Evolutionary conservation across 2,888 invertebrate species (phyloP).

Genomic region (Nycteola revayana): DNA sequence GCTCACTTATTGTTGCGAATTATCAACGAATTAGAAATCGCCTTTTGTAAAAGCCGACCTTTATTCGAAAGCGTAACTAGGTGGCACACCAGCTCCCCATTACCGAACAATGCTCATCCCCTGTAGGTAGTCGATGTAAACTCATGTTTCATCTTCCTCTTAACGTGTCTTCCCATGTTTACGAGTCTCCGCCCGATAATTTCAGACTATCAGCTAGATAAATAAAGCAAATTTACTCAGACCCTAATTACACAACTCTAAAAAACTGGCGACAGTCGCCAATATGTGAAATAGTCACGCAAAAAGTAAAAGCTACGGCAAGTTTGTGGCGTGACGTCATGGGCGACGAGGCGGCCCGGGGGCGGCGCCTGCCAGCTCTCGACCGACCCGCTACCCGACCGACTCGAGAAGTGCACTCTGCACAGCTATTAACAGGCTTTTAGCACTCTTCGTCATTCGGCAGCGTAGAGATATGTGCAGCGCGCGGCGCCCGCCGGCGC

Average conservation of each 20-base stretch:
- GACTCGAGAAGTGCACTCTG: slow-evolving; percentile 60
- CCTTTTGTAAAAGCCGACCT: slow-evolving; percentile 53
- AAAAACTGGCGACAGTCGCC: slow-evolving; percentile 78
- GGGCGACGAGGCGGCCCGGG: slow-evolving; percentile 74
- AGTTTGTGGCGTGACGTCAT: slow-evolving; percentile 71
- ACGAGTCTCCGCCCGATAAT: slow-evolving; percentile 43
- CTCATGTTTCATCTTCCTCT: slow-evolving; percentile 24
- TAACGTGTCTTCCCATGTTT: slow-evolving; percentile 44
- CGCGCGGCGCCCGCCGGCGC: slow-evolving; percentile 69
- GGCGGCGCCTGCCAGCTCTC: slow-evolving; percentile 66
- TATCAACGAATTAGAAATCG: slow-evolving; percentile 73
- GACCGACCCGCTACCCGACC: slow-evolving; percentile 47
- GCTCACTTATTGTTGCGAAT: slow-evolving; percentile 66
- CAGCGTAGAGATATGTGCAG: slow-evolving; percentile 58
- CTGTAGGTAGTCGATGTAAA: not conserved
- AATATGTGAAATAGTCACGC: slow-evolving; percentile 70
- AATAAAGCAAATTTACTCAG: slow-evolving; percentile 64
- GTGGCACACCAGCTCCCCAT: slow-evolving; percentile 62
- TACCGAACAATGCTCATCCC: slow-evolving; percentile 30
- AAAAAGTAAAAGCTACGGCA: slow-evolving; percentile 66
- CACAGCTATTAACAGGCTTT: slow-evolving; percentile 67
- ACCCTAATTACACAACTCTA: slow-evolving; percentile 70
- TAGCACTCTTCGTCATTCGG: slow-evolving; percentile 63
- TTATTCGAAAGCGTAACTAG: slow-evolving; percentile 72
- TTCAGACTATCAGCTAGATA: slow-evolving; percentile 54